Evolutionary conservation across 2,888 invertebrate genomes (phyloP), one percentile per base, ranked within the genome.

Genomic region (Thecophora atra): DNA sequence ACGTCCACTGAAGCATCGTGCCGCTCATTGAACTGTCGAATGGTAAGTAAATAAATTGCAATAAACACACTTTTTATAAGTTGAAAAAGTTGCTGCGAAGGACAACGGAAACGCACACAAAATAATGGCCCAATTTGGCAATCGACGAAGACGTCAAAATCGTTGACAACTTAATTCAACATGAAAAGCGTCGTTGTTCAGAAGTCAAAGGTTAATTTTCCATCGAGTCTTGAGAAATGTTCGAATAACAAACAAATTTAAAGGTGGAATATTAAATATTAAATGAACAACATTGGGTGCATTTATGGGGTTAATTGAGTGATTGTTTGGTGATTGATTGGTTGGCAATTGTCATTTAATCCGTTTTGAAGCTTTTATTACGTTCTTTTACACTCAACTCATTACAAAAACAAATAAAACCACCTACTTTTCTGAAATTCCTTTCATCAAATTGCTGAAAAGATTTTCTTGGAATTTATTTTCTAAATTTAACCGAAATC

Each of bases 1-100:
- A 76, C 74, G 30, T 37, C 26, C 75, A 30, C 71, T 77, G 75
- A 73, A 81, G 75, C 76, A 77, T 80, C 72, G 47, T 60, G 15
- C 8, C 26, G 13, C 47, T n/a, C 15, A 17, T n/a, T 2, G 11
- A 19, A 8, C 17, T 2, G 19, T 44, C 2, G 37, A 44, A 11
- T 11, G 8, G n/a, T 42, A 2, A 63, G 47, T 13, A 44, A 7
- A 11, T 44, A 13, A 44, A 44, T 7, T 44, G 44, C 44, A 44
- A 7, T 7, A 7, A 47, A 2, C 47, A 15, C 4, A 5, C 47
- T n/a, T 47, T 47, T 47, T 47, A 47, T 47, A 47, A 6, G n/a
- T n/a, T n/a, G n/a, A n/a, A n/a, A 7, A 44, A 13, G 13, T 37
- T 37, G 37, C 37, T 11, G 11, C 37, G 47, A 15, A 47, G 47